Percentiles rank a stretch among this genome's conserved stretches.
phyloP scores from a whole-genome alignment of 2,797 vertebrate genomes.

The Balearica regulorum region DNA sequence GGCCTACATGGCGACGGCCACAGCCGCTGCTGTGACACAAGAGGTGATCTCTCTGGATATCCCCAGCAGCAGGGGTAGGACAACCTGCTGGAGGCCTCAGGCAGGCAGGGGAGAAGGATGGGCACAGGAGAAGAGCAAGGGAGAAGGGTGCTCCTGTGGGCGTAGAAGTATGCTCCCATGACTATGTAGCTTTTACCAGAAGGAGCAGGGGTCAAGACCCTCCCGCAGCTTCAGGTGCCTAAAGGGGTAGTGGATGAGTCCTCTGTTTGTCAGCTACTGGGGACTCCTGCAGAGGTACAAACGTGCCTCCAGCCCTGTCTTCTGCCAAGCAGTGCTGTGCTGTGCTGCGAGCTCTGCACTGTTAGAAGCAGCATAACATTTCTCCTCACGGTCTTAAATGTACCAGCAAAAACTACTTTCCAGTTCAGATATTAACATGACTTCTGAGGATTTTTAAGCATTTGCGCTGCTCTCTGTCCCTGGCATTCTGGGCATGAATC shows the following conservation, averaged over 20 bases:
- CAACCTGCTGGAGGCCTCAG: background rate
- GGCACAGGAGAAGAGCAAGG: too few species aligned
- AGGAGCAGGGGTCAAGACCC: background rate
- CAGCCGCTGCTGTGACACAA: background rate
- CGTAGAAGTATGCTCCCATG: background rate
- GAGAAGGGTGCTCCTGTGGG: background rate
- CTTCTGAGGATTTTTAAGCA: background rate
- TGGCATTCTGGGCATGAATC: background rate
- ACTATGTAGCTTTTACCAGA: background rate
- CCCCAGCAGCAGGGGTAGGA: background rate
- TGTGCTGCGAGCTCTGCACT: background rate
- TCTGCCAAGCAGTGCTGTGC: background rate
- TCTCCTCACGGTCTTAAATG: background rate
- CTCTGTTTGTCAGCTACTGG: background rate
- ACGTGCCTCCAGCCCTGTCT: background rate
- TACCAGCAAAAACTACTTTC: background rate
- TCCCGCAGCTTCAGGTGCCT: background rate
- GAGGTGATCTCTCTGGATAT: background rate
- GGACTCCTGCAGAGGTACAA: rapidly evolving
- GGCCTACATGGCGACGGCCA: too few species aligned
- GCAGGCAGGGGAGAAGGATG: background rate
- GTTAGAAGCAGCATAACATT: rapidly evolving
- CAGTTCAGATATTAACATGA: background rate
- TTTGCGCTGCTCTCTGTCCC: background rate
- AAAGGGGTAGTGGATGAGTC: background rate